A percentile compares a stretch with the other conserved stretches of the same genome.
Evolutionary conservation across 2,113 vertebrate species (phyloP).

Genomic region (Leptobrachium ailaonicum): DNA sequence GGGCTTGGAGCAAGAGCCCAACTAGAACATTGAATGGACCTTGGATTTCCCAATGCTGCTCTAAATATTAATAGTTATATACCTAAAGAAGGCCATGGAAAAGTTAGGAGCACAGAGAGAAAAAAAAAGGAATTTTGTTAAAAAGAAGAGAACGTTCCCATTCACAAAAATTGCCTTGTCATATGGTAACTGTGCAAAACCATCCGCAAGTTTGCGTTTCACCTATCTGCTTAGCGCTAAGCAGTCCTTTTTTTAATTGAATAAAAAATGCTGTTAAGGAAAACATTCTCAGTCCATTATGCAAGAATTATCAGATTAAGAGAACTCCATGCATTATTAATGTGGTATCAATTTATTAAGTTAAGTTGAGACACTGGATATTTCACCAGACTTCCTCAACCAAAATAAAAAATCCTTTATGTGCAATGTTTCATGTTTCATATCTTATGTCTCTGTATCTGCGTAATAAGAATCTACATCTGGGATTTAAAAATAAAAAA

Average conservation of each 20-base stretch:
- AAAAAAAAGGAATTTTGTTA: constrained; percentile 49
- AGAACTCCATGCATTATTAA: constrained; percentile 42
- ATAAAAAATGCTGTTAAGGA: constrained; percentile 26
- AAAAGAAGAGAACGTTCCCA: constrained; percentile 60
- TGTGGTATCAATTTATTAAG: constrained; percentile 36
- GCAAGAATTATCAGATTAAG: constrained; percentile 45
- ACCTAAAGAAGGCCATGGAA: constrained; percentile 69
- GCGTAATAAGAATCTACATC: constrained; percentile 19
- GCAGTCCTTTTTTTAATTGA: constrained; percentile 30
- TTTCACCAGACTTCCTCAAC: background rate
- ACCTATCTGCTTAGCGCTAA: constrained; percentile 16
- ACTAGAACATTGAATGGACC: background rate
- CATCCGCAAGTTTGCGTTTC: background rate
- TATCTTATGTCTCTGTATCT: constrained; percentile 16
- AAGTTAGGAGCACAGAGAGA: constrained; percentile 67
- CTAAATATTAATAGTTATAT: constrained; percentile 65
- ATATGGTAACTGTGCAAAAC: background rate
- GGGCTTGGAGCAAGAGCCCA: too few relatives aligned
- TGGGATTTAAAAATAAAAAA: constrained; percentile 21
- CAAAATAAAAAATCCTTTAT: background rate
- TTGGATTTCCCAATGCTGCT: constrained; percentile 40
- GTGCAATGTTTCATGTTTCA: constrained; percentile 6
- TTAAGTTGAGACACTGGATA: constrained; percentile 28
- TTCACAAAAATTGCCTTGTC: constrained; percentile 68
- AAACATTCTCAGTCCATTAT: constrained; percentile 38